Conservation (phyloP, 1,140 invertebrate species). For the Gonatopus flavifemur region DNA sequence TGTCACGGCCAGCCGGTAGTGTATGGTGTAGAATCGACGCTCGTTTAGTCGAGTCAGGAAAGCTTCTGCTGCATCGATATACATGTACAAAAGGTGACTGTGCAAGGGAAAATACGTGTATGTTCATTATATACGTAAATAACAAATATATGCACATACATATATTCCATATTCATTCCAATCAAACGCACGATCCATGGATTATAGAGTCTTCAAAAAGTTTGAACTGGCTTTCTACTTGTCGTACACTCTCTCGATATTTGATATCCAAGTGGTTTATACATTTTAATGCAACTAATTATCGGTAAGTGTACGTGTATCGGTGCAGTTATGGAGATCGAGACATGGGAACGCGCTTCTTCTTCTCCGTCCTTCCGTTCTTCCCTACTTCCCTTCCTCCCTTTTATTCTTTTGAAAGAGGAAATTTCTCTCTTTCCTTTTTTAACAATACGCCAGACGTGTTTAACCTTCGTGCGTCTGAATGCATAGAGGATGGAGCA, state of each 20-base stretch:
- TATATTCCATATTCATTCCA: too few relatives aligned
- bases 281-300: too few relatives aligned
- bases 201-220: too few relatives aligned
- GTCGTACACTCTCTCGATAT: too few relatives aligned
- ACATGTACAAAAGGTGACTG: conserved; percentile 33
- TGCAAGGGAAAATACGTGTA: conserved; percentile 19
- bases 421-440: conserved; percentile 9
- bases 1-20: conserved; percentile 46
- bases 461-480: conserved; percentile 34
- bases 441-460: conserved; percentile 23
- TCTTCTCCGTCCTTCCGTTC: background rate
- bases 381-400: background rate
- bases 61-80: conserved; percentile 35
- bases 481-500: conserved; percentile 13
- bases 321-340: too few relatives aligned
- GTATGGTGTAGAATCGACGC: conserved; percentile 21
- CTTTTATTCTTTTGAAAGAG: background rate
- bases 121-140: conserved; percentile 1
- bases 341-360: too few relatives aligned
- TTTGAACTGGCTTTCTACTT: too few relatives aligned
- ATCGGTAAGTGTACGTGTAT: too few relatives aligned
- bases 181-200: too few relatives aligned
- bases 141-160: conserved; percentile 1
- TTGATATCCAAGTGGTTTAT: too few relatives aligned
- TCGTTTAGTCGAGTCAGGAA: conserved; percentile 37